Conservation (phyloP, 2,113 vertebrate genomes). For the Puma concolor region DNA sequence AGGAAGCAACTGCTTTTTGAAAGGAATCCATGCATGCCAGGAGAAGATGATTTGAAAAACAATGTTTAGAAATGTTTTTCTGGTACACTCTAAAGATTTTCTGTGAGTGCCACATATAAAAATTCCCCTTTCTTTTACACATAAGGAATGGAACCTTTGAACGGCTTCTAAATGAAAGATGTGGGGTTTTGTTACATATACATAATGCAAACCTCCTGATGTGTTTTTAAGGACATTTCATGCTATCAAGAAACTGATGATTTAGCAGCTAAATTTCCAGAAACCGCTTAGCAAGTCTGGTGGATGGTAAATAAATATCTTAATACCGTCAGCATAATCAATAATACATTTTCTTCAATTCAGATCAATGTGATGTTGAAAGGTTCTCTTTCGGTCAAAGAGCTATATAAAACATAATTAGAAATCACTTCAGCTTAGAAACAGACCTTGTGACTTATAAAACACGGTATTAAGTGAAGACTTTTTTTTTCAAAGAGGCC, state of each 20-base stretch:
- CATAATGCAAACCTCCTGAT: background rate
- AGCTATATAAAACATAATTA: background rate
- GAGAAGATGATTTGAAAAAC: constrained; percentile 15
- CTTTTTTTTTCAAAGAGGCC: background rate
- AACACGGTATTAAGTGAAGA: background rate
- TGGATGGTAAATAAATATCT: constrained; percentile 6
- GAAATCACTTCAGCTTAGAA: constrained; percentile 27
- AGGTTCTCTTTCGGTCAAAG: background rate
- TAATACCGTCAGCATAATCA: background rate
- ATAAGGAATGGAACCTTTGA: background rate
- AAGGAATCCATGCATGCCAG: background rate
- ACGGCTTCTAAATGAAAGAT: background rate
- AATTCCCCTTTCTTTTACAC: background rate
- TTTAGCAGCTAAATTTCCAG: background rate
- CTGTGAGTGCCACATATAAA: background rate
- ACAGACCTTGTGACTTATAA: background rate
- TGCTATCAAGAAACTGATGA: background rate
- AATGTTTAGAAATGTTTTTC: background rate
- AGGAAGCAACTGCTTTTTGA: background rate
- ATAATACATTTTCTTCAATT: background rate
- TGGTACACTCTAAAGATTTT: background rate
- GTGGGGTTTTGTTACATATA: background rate
- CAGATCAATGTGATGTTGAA: background rate
- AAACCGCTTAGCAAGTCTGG: background rate
- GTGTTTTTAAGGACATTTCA: constrained; percentile 45